A percentile compares a stretch with the other conserved stretches of the same genome.
Evolutionary conservation across 2,888 invertebrate species (phyloP).

Genomic region (Nasonovia ribisnigri): DNA sequence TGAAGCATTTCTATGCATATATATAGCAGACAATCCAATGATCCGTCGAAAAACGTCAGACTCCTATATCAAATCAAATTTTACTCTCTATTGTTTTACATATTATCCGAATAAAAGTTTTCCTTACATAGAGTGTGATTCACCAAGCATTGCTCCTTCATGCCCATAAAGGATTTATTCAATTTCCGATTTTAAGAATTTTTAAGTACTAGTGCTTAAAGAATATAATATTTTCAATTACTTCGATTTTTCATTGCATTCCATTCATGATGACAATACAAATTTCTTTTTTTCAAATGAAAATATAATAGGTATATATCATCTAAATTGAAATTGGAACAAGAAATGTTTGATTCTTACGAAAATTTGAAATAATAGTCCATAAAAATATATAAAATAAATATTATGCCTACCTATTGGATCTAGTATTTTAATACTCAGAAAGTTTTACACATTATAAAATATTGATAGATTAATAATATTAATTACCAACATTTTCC

Average conservation of each 20-base stretch:
- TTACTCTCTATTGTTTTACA: background rate
- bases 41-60: background rate
- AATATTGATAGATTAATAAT: background rate
- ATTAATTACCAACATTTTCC: background rate
- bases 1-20: background rate
- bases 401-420: background rate
- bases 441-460: background rate
- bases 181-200: background rate
- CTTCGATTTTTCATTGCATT: too few species aligned
- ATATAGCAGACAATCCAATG: background rate
- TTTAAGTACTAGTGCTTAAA: background rate
- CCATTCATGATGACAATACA: background rate
- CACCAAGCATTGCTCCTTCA: too few species aligned
- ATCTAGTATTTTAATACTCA: background rate
- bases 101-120: background rate
- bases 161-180: background rate
- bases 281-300: background rate
- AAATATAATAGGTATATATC: background rate
- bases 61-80: background rate
- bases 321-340: background rate
- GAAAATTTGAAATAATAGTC: background rate
- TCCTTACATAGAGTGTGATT: background rate
- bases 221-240: background rate
- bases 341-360: background rate
- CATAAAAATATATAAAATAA: background rate